Percentiles rank a stretch among this genome's conserved stretches.
These are phyloP conservation scores for Sinohyriopsis cumingii DNA, from an alignment of 2,888 invertebrate genomes.

Conservation along the genomic window DNA sequence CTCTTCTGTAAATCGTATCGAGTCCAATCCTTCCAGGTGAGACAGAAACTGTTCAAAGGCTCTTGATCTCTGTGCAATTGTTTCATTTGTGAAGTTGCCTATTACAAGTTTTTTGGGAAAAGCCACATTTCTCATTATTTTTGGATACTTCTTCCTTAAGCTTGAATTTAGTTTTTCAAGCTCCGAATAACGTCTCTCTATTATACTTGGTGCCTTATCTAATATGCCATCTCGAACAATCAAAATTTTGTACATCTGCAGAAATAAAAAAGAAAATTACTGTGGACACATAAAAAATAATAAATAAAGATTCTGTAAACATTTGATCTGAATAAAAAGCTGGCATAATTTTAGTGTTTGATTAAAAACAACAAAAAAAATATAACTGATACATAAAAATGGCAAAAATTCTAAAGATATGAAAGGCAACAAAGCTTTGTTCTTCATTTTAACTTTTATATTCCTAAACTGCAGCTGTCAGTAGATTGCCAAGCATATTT, in stretches of 20 bases:
- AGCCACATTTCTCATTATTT: conserved; percentile 61
- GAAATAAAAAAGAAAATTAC: conserved; percentile 11
- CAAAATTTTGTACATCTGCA: conserved; percentile 61
- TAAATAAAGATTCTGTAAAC: background rate
- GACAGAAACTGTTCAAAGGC: conserved; percentile 72
- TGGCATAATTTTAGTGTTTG: no score
- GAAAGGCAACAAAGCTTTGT: no score
- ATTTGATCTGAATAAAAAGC: background rate
- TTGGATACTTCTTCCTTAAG: conserved; percentile 60
- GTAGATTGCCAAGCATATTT: no score
- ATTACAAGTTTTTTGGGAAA: conserved; percentile 71
- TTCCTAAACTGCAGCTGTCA: no score
- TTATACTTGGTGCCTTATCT: conserved; percentile 61
- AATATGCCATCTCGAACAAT: conserved; percentile 48
- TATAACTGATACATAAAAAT: no score
- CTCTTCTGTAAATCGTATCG: conserved; percentile 63
- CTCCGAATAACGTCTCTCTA: conserved; percentile 71
- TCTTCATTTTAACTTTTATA: no score
- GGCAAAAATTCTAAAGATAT: no score
- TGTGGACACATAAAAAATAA: background rate
- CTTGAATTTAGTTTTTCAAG: conserved; percentile 67
- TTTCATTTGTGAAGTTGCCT: conserved; percentile 71
- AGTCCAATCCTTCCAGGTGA: conserved; percentile 65
- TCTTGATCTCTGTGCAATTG: conserved; percentile 68
- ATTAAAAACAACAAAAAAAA: no score